Base-by-base conservation (phyloP, 2,888 invertebrate species). In the Volucella inanis region DNA sequence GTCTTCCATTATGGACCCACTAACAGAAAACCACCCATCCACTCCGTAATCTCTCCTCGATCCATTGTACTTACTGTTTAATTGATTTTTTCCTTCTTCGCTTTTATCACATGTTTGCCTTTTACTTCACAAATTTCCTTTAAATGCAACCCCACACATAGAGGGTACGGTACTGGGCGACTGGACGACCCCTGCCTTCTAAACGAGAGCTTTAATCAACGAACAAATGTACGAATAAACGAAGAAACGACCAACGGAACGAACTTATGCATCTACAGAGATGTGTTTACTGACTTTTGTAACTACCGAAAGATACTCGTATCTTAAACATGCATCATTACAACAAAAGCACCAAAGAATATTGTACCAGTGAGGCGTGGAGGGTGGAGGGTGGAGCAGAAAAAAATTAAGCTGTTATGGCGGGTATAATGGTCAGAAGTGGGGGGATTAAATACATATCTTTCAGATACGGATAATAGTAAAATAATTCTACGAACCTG, bases 401-500 rank as follows among this genome's bases (percentile, higher is more conserved):
- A 31, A 31, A 2, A 31, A 31, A 31, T 31, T 31, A 31, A 31
- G 4, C 31, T 4, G n/a, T n/a, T n/a, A n/a, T n/a, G n/a, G n/a
- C n/a, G n/a, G 31, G 31, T 31, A 31, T 31, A 6, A 1, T 0
- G 31, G 31, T 31, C 6, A 31, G 1, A 31, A 6, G 6, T 4
- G 31, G 6, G 2, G 4, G 31, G 4, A 31, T 31, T 6, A 31
- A 31, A 31, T 31, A 31, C 31, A 65, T 79, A 85, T 71, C 84
- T 67, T 61, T 71, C 54, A 76, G 71, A 64, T 80, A 65, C 84
- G 81, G 81, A 85, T 85, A 81, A 80, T 75, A 67, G 76, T 76
- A 85, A 31, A 31, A 76, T 85, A 72, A 52, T 67, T 85, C 67
- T 72, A 77, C 85, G 76, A 85, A 85, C 85, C 85, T 85, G 85